phyloP scores from a whole-genome alignment of 2,113 vertebrate species.

The Leptodactylus fuscus region DNA sequence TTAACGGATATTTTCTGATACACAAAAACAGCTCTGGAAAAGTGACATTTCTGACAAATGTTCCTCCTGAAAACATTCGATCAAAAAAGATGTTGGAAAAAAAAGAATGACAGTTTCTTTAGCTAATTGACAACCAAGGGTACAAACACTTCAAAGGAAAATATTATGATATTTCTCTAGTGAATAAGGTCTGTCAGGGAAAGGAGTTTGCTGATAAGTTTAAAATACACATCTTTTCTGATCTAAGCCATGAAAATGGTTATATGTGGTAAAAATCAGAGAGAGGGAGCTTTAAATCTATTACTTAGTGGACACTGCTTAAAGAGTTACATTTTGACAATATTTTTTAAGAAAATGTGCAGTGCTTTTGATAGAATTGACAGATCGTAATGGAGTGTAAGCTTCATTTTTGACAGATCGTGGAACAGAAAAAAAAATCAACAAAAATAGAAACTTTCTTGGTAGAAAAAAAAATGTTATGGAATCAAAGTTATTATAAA shows the following conservation, averaged over 20 bases:
- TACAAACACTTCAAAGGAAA: constrained; percentile 66
- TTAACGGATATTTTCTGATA: constrained; percentile 64
- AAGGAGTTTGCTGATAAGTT: constrained; percentile 52
- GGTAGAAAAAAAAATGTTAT: background rate
- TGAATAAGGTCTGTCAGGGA: constrained; percentile 63
- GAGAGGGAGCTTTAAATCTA: background rate
- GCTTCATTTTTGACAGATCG: background rate
- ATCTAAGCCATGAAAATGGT: constrained; percentile 34
- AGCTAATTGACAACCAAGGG: constrained; percentile 69
- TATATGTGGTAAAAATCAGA: background rate
- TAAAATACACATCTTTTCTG: constrained; percentile 56
- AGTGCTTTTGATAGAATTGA: too few relatives aligned
- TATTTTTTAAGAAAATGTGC: background rate
- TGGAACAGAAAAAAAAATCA: background rate
- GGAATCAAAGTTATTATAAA: too few relatives aligned
- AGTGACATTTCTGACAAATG: constrained; percentile 65
- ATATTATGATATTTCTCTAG: constrained; percentile 60
- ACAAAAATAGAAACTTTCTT: too few relatives aligned
- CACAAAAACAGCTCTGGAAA: constrained; percentile 38
- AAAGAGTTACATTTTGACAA: background rate
- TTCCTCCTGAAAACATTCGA: constrained; percentile 53
- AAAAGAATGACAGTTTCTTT: constrained; percentile 63
- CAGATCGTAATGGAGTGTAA: background rate
- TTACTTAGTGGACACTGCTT: constrained; percentile 4
- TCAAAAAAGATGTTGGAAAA: constrained; percentile 60